phyloP scores from a whole-genome alignment of 2,113 vertebrate species.

The Calidris pugnax region DNA sequence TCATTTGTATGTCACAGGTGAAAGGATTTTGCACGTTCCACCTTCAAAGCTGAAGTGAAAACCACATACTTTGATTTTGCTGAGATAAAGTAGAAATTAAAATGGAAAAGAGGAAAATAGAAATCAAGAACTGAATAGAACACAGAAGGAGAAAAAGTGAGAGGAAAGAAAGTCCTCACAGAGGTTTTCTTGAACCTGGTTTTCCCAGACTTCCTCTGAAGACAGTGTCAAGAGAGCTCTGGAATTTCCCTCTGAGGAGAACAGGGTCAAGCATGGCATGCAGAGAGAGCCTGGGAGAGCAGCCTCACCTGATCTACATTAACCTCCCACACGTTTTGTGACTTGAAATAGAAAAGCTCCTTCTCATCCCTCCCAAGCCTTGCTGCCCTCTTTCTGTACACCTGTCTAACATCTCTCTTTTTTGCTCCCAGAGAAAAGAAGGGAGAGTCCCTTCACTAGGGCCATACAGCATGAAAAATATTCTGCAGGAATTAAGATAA shows the following conservation, averaged over 20 bases:
- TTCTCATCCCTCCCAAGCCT: not conserved
- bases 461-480: rapidly evolving
- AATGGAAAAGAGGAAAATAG: not conserved
- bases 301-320: not conserved
- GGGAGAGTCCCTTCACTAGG: not conserved
- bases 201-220: not conserved
- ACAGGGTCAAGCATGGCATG: not conserved
- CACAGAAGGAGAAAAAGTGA: not conserved
- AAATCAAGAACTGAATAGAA: not conserved
- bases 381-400: not conserved
- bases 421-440: not conserved
- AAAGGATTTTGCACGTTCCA: not conserved
- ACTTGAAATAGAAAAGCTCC: not conserved
- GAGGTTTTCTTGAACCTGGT: not conserved
- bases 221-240: not conserved
- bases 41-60: not conserved
- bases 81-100: not conserved
- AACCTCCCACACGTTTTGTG: not conserved
- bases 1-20: not conserved
- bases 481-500: not conserved
- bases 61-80: not conserved
- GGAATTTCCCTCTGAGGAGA: not conserved
- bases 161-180: not conserved
- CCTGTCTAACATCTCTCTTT: not conserved
- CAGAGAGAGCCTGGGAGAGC: not conserved